Percentiles rank a stretch among this genome's conserved stretches.
Evolutionary conservation across 2,113 vertebrate genomes (phyloP).

Genomic region (Melanotaenia duboulayi): DNA sequence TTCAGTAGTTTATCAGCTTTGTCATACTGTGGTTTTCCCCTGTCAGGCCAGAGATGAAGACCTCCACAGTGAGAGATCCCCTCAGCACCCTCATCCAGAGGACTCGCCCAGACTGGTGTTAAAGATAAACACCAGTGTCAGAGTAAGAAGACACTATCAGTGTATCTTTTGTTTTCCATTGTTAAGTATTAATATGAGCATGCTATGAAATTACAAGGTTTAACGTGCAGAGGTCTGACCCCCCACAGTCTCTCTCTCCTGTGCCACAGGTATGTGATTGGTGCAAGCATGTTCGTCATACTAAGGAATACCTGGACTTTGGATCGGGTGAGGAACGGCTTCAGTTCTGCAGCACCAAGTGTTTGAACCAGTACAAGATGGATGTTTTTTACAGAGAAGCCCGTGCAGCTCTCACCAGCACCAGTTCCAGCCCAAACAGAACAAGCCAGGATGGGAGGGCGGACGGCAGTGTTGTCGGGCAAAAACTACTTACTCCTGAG

Average conservation of each 20-base stretch:
- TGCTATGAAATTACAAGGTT: constrained; percentile 20
- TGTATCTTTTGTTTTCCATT: constrained; percentile 46
- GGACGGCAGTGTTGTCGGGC: constrained; percentile 84
- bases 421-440: constrained; percentile 91
- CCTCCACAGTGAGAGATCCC: constrained; percentile 77
- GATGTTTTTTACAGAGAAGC: constrained; percentile 99
- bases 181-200: constrained; percentile 23
- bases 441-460: constrained; percentile 88
- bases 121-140: constrained; percentile 81
- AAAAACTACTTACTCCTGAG: constrained; percentile 94
- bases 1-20: constrained; percentile 13
- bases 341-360: constrained; percentile 99
- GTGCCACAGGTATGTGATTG: constrained; percentile 97
- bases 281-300: constrained; percentile 99
- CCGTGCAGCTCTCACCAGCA: constrained; percentile 94
- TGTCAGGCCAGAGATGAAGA: constrained; percentile 83
- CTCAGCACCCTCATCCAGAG: constrained; percentile 73
- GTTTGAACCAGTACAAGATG: constrained; percentile 99
- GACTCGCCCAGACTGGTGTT: constrained; percentile 80
- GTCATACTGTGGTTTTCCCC: constrained; percentile 52
- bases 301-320: constrained; percentile 98
- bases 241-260: constrained; percentile 77
- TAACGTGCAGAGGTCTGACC: constrained; percentile 42
- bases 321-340: constrained; percentile 95
- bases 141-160: constrained; percentile 74